These are phyloP conservation scores for Acrobeloides nanus DNA, from an alignment of 2,888 invertebrate genomes.

Conservation along the genomic window DNA sequence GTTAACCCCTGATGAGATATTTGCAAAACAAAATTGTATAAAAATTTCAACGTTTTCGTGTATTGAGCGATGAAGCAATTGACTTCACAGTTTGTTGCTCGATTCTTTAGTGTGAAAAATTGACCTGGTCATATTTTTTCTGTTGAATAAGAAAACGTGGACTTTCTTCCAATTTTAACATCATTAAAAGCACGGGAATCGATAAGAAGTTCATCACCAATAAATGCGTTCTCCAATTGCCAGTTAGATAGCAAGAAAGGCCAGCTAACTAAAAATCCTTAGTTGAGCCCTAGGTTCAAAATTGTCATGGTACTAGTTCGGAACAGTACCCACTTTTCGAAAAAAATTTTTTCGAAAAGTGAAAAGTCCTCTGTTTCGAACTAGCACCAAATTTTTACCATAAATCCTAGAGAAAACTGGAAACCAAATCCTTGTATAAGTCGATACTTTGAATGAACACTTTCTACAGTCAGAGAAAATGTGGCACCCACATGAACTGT, in stretches of 20 bases:
- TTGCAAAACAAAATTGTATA: no score
- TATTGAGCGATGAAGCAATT: no score
- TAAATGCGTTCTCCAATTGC: conserved; percentile 15
- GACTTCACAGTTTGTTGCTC: no score
- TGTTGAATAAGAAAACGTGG: conserved; percentile 18
- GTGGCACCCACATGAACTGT: conserved; percentile 14
- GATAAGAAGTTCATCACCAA: conserved; percentile 10
- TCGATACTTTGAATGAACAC: conserved; percentile 21
- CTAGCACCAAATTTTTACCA: conserved; percentile 6
- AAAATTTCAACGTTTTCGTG: no score
- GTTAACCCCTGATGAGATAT: no score
- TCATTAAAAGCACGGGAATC: conserved; percentile 12
- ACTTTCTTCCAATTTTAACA: conserved; percentile 14
- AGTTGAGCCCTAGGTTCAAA: not conserved
- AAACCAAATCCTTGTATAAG: conserved; percentile 22
- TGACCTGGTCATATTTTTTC: conserved; percentile 8
- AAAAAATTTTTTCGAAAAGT: not conserved
- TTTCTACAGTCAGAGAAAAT: conserved; percentile 18
- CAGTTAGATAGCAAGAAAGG: conserved; percentile 8
- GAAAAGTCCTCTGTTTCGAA: no score
- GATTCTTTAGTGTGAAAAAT: no score
- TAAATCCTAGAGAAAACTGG: conserved; percentile 18
- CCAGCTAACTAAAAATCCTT: conserved; percentile 19
- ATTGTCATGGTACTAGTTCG: not conserved
- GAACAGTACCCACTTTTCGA: not conserved